phyloP scores from a whole-genome alignment of 92 coral and sea anemone genomes.

The Epizoanthus scotinus region DNA sequence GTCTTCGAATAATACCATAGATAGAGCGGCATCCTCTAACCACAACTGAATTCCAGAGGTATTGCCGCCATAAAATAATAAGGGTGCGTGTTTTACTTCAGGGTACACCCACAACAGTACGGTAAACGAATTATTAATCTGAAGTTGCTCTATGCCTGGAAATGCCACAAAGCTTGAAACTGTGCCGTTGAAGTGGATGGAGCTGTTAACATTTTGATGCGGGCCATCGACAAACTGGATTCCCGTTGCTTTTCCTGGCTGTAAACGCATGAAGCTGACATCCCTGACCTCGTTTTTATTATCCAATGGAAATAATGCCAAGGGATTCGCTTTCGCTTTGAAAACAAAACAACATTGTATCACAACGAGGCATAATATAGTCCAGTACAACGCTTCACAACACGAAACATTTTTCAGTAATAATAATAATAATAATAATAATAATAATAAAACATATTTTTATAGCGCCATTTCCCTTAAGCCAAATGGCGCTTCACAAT shows the following conservation, averaged over 20 bases:
- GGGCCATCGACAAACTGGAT: not conserved
- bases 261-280: not conserved
- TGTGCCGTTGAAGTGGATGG: not conserved
- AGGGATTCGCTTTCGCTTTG: not conserved
- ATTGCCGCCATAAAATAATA: not conserved
- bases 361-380: too few species aligned
- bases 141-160: not conserved
- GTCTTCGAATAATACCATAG: not conserved
- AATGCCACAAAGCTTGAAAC: slow-evolving; percentile 3
- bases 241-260: not conserved
- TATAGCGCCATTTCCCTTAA: too few species aligned
- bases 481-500: too few species aligned
- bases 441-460: too few species aligned
- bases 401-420: too few species aligned
- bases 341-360: not conserved
- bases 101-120: slow-evolving; percentile 8
- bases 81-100: not conserved
- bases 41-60: slow-evolving; percentile 12
- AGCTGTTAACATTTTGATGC: not conserved
- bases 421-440: too few species aligned
- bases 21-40: not conserved
- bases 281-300: not conserved
- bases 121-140: not conserved
- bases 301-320: slow-evolving; percentile 10
- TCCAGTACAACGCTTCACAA: too few species aligned